These are phyloP conservation scores for Spilarctia lutea DNA, from an alignment of 2,888 invertebrate genomes.

Conservation along the genomic window DNA sequence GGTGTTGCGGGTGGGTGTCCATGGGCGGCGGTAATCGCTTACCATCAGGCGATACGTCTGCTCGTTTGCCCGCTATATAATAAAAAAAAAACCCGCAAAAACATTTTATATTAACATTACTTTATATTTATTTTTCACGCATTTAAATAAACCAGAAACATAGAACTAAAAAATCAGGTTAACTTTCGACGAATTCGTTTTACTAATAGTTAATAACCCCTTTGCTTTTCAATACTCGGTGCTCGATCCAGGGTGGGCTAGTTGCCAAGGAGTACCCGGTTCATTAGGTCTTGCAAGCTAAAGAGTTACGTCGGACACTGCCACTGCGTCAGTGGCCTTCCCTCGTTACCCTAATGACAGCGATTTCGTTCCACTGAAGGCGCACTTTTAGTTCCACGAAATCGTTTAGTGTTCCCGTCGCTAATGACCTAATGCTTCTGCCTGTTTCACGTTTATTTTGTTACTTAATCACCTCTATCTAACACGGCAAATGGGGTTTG, in stretches of 20 bases:
- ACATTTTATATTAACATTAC: too few species aligned
- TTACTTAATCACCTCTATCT: conserved; percentile 67
- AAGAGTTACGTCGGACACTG: conserved; percentile 74
- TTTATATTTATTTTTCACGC: not conserved
- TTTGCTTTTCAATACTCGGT: conserved; percentile 58
- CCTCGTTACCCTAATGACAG: conserved; percentile 85
- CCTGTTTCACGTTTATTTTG: conserved; percentile 72
- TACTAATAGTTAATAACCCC: conserved; percentile 36
- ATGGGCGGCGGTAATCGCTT: too few species aligned
- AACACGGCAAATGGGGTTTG: conserved; percentile 48
- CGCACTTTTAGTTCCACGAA: conserved; percentile 79
- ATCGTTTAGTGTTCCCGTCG: conserved; percentile 78
- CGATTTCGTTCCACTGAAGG: conserved; percentile 79
- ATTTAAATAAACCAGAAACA: not conserved
- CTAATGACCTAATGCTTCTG: conserved; percentile 79
- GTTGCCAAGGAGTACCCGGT: conserved; percentile 72
- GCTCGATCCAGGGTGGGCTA: conserved; percentile 59
- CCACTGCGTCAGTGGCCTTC: conserved; percentile 78
- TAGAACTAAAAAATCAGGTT: too few species aligned
- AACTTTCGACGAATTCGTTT: conserved; percentile 8
- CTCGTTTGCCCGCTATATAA: too few species aligned
- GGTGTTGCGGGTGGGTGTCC: too few species aligned
- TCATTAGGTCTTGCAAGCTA: conserved; percentile 79
- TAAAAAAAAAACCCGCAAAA: too few species aligned
- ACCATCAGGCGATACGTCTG: too few species aligned